Base-by-base conservation (phyloP, 2,113 vertebrate species). In the Tragulus kanchil region DNA sequence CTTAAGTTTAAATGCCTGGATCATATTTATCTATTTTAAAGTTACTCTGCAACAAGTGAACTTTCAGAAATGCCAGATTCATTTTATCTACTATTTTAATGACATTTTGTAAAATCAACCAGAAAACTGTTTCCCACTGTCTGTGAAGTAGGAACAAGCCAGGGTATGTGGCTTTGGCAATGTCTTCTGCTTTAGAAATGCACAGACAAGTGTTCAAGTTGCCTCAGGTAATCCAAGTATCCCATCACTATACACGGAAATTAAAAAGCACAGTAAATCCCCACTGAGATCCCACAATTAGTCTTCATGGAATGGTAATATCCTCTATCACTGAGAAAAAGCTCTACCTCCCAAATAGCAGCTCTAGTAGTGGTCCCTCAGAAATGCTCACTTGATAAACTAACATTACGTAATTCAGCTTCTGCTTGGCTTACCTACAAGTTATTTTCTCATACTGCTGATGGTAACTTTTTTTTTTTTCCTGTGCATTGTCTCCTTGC, bases 61-160 rank as follows among this genome's bases (percentile, higher is more conserved):
- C 26, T 50, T 78, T 78, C 15, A 71, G 69, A 82, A 59, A 73
- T 59, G 31, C 12, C 23, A 78, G n/a, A 64, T 52, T 92, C 5
- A 85, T 62, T 92, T 81, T 83, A 73, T 52, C 15, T 87, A 83
- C 21, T 36, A 75, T 65, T 87, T 89, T 56, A 83, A 78, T 90
- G 31, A 56, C 45, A 69, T 61, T 78, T 64, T 93, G 11, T 90
- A 36, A 75, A 90, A n/a, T 42, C 3, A 81, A 81, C 28, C 48
- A 56, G 16, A 93, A 81, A 90, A 48, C 56, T 87, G n/a, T 67
- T 84, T 86, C 56, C 15, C 7, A n/a, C 19, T 45, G 0, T 62
- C 23, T 92, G 26, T 77, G 12, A 78, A 91, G 28, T 36, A 75
- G 31, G 28, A 91, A 96, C 11, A 82, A 95, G 4, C 2, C n/a